Conservation (phyloP, 2,888 invertebrate species). For the Drosophila quinaria region DNA sequence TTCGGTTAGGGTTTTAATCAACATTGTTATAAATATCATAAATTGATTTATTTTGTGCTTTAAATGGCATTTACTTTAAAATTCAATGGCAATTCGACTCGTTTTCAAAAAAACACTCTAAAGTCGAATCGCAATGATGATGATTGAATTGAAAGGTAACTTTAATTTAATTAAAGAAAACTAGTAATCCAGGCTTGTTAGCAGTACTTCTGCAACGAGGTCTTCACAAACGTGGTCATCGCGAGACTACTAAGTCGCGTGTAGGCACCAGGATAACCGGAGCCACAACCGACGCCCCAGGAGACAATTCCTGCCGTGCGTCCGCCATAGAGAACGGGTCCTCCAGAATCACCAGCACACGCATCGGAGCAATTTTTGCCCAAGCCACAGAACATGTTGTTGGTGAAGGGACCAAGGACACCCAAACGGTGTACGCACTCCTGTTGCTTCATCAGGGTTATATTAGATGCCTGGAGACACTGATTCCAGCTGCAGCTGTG, state of each 20-base stretch:
- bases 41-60: too few species aligned
- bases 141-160: not conserved
- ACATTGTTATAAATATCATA: too few species aligned
- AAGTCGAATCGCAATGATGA: not conserved
- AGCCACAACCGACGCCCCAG: slow-evolving; percentile 76
- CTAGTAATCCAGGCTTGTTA: not conserved
- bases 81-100: too few species aligned
- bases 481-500: slow-evolving; percentile 18
- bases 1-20: too few species aligned
- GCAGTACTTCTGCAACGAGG: slow-evolving; percentile 25
- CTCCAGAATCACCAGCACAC: slow-evolving; percentile 81
- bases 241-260: slow-evolving; percentile 87
- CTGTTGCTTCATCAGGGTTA: slow-evolving; percentile 28
- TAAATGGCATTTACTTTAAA: too few species aligned
- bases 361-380: slow-evolving; percentile 59
- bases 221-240: slow-evolving; percentile 43
- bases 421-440: slow-evolving; percentile 36
- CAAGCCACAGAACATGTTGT: slow-evolving; percentile 74
- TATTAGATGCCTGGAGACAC: slow-evolving; percentile 53
- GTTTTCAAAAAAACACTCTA: too few species aligned
- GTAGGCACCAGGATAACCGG: slow-evolving; percentile 91
- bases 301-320: slow-evolving; percentile 89
- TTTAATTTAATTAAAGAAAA: not conserved
- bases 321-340: slow-evolving; percentile 65
- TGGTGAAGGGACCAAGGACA: slow-evolving; percentile 28